These are phyloP conservation scores for Dendropsophus ebraccatus DNA, from an alignment of 2,113 vertebrate genomes.

Conservation along the genomic window DNA sequence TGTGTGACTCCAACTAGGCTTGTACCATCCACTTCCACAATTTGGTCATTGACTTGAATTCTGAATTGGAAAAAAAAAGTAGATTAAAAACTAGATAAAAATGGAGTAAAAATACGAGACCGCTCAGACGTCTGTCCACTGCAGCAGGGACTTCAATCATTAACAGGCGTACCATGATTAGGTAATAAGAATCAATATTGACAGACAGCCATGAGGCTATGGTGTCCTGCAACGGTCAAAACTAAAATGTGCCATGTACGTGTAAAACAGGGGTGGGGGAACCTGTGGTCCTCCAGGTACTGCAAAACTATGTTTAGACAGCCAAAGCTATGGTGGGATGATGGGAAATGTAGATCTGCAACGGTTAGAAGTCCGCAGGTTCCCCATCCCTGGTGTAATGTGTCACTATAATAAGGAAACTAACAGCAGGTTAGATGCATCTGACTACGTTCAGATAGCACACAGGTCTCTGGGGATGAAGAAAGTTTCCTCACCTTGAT, in stretches of 20 bases:
- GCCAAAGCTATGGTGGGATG: no score
- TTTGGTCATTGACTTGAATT: conserved; percentile 93
- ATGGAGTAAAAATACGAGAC: not conserved
- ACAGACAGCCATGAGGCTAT: not conserved
- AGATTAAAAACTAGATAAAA: not conserved
- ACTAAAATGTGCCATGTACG: not conserved
- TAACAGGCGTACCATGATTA: conserved; percentile 11
- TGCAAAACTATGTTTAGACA: no score
- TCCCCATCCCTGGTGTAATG: no score
- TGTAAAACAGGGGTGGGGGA: no score
- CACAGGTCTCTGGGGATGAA: no score
- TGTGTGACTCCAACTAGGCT: conserved; percentile 92
- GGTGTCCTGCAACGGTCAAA: not conserved
- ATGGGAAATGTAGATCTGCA: no score
- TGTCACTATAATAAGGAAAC: no score
- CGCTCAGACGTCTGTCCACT: not conserved
- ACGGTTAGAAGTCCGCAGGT: no score
- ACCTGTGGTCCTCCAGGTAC: no score
- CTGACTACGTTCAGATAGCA: no score
- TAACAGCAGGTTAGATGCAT: no score
- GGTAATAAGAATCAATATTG: conserved; percentile 32
- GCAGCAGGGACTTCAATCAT: conserved; percentile 23
- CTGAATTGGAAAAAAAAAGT: conserved; percentile 67
- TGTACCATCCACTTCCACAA: conserved; percentile 89
- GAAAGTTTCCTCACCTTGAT: no score